Base-by-base conservation (phyloP, 2,888 invertebrate genomes). In the Aphidius colemani region DNA sequence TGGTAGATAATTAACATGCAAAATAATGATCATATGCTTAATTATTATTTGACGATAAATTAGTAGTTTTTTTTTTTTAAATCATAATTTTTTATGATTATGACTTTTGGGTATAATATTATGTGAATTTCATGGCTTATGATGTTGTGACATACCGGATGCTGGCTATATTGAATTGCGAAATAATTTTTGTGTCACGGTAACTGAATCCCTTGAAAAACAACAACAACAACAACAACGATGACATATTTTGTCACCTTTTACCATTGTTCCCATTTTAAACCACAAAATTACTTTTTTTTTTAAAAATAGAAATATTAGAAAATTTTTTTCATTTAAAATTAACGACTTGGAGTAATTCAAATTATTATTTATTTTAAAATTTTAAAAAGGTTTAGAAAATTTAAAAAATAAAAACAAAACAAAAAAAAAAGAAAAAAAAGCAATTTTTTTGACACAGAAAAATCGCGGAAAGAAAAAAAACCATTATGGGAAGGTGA, bases 401-500 rank as follows among this genome's bases (percentile, higher is more conserved):
- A 46, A 11, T 50, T 30, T 39, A 56, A 51, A 65, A 44, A 57
- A 57, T 13, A 58, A 53, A 18, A 49, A 62, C 55, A 46, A 57
- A 51, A 57, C 51, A 43, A 58, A 9, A 53, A 63, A 18, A 30
- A 46, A 56, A 45, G 61, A 6, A 57, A 58, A 43, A 58, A 53
- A 41, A 49, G 57, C 53, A 46, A 57, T 45, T 53, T 55, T 43
- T 53, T 65, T 76, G 79, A 70, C 78, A 76, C 78, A 67, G 76
- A 80, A 80, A 81, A 81, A 71, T 70, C 78, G 77, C 80, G 81
- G 72, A 77, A 78, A 71, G 74, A 76, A 75, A 81, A 79, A 77
- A 81, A 77, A 76, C 81, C 80, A 71, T 72, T 74, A 70, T 81
- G 81, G 78, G 76, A 78, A 72, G 82, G 81, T 74, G 83, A 87